A percentile compares a stretch with the other conserved stretches of the same genome.
phyloP scores from a whole-genome alignment of 2,113 vertebrate species.

The Psettodes erumei region DNA sequence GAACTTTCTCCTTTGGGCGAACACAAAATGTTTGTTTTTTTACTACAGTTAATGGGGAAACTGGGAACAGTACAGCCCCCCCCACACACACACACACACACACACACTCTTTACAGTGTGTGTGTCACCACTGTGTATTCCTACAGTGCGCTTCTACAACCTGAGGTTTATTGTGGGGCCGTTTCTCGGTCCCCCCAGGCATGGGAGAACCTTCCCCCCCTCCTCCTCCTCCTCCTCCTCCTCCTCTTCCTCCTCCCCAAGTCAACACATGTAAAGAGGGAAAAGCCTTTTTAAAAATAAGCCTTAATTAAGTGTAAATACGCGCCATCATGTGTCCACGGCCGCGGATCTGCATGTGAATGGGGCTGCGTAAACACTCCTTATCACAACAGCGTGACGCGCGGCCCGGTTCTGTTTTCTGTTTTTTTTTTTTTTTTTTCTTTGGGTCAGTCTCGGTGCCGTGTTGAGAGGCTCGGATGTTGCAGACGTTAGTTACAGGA shows the following conservation, averaged over 20 bases:
- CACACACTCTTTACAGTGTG: not conserved
- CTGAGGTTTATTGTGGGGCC: not conserved
- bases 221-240: too few species aligned
- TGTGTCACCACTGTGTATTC: not conserved
- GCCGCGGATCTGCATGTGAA: slow-evolving; percentile 56
- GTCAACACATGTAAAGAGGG: slow-evolving; percentile 35
- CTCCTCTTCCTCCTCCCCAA: too few species aligned
- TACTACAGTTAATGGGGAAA: not conserved
- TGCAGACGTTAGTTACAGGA: slow-evolving; percentile 15
- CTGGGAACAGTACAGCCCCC: too few species aligned
- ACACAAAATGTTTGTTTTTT: not conserved
- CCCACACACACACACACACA: too few species aligned
- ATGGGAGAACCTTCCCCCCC: slow-evolving; percentile 34
- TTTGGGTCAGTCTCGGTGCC: not conserved
- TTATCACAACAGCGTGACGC: slow-evolving; percentile 46
- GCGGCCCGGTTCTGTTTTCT: not conserved
- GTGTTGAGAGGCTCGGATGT: not conserved
- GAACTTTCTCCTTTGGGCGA: not conserved
- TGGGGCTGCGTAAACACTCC: slow-evolving; percentile 45
- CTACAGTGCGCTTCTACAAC: not conserved
- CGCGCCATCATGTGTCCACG: slow-evolving; percentile 4
- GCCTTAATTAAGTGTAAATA: slow-evolving; percentile 50
- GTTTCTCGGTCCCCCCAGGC: slow-evolving; percentile 3
- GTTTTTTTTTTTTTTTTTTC: too few species aligned
- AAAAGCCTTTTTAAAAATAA: not conserved